phyloP scores from a whole-genome alignment of 2,113 vertebrate genomes.

The Protobothrops mucrosquamatus region DNA sequence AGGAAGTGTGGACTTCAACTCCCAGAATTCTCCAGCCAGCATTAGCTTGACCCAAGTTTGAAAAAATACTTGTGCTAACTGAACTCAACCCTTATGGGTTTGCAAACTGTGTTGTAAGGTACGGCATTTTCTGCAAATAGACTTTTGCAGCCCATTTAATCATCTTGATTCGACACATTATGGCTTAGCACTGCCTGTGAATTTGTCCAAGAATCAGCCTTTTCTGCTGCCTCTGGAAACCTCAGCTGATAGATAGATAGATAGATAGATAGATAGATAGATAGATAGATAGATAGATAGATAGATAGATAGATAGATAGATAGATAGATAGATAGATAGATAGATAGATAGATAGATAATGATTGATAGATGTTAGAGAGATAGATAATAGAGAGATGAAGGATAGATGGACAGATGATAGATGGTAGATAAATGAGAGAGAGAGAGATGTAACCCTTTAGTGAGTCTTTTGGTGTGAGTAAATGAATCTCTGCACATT shows the following conservation, averaged over 20 bases:
- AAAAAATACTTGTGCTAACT: no score
- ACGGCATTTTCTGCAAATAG: no score
- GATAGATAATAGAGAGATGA: no score
- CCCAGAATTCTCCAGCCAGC: background rate
- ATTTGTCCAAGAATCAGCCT: background rate
- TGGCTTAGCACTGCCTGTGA: background rate
- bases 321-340: background rate
- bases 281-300: no score
- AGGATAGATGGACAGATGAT: no score
- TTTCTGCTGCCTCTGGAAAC: background rate
- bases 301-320: no score
- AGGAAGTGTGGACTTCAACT: background rate
- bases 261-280: background rate
- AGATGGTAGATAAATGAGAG: no score
- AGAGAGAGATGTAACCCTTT: background rate
- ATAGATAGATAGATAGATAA: no score
- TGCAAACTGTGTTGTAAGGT: no score
- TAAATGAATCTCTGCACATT: background rate
- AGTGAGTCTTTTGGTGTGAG: background rate
- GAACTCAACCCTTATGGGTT: no score
- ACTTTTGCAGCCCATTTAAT: no score
- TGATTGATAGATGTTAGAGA: background rate
- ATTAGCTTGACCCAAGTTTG: background rate
- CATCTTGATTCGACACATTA: background rate
- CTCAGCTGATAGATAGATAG: background rate